Base-by-base conservation (phyloP, 2,797 vertebrate species). In the Paramormyrops hopkinsi region DNA sequence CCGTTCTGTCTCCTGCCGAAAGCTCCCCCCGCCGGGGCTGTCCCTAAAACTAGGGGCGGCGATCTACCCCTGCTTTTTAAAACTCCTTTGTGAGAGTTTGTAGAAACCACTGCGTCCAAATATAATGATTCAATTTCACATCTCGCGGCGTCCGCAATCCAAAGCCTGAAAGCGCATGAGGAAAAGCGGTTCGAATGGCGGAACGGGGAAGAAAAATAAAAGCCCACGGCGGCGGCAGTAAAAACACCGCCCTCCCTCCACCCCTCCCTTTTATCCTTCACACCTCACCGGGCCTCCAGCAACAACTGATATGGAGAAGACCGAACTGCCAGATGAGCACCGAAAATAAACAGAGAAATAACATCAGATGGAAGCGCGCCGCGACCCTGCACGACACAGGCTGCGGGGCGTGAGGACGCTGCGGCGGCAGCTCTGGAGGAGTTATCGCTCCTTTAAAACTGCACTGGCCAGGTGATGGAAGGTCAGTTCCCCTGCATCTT, bases 201-300 rank as follows among this genome's bases (percentile, higher is more conserved):
- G 69, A 88, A n/a, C 48, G 51, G 90, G 50, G 91, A 79, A 19
- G 73, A 12, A 79, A 79, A 44, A 76, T 37, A 76, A 76, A 79
- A 79, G 59, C 54, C 79, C 8, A 83, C 84, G 56, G 19, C 6
- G 84, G 17, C 33, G 11, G 53, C 48, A 54, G 86, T 87, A 89
- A 90, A 69, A 91, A 79, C 73, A 79, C 14, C 9, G 1, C 29
- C 8, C 22, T 4, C 17, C 73, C 4, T 14, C 33, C 11, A 37
- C 33, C 29, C 4, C 50, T 41, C 44, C 88, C 82, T 89, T 90
- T 53, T 89, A 91, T 89, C 88, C 90, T 92, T 94, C 92, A 94
- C 51, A 48, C 93, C 91, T 93, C 90, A 89, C 92, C 92, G 90
- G 89, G 92, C 91, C 89, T 91, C 92, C 65, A 89, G 14, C 41